Percentiles rank a stretch among this genome's conserved stretches.
Evolutionary conservation across 2,113 vertebrate genomes (phyloP).

Genomic region (Periophthalmus modestus): DNA sequence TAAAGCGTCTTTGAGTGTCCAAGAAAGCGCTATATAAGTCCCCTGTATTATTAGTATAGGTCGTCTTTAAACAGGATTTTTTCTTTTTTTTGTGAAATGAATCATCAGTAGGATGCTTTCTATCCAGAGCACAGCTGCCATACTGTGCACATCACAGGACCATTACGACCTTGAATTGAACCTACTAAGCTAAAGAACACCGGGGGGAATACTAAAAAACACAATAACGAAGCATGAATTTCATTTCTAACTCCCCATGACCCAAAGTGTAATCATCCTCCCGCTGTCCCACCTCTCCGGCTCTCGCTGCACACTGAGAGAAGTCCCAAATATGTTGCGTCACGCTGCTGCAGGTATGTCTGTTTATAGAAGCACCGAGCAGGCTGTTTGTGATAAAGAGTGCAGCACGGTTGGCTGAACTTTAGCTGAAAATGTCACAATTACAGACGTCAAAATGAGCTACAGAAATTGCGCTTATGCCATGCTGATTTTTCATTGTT

Average conservation of each 20-base stretch:
- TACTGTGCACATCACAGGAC: background rate
- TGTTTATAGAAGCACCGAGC: background rate
- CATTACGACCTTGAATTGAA: background rate
- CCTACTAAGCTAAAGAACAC: background rate
- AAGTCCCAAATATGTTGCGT: background rate
- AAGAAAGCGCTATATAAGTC: no score
- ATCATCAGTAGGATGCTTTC: background rate
- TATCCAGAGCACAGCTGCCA: background rate
- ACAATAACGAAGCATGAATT: constrained; percentile 1
- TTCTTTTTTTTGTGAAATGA: background rate
- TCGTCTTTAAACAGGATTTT: no score
- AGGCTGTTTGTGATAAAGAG: constrained; percentile 5
- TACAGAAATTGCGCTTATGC: constrained; percentile 3
- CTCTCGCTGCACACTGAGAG: background rate
- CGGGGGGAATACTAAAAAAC: background rate
- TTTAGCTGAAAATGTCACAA: constrained; percentile 9
- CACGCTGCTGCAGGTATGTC: background rate
- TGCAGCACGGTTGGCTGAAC: background rate
- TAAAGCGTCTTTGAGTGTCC: no score
- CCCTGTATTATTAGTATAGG: no score
- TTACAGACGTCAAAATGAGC: background rate
- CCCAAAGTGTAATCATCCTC: background rate
- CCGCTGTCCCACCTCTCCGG: background rate
- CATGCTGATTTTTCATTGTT: constrained; percentile 5
- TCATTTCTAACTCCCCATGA: constrained; percentile 4